Evolutionary conservation across 2,888 invertebrate species (phyloP), one percentile per base, ranked within the genome.

Genomic region (Clusia tigrina): DNA sequence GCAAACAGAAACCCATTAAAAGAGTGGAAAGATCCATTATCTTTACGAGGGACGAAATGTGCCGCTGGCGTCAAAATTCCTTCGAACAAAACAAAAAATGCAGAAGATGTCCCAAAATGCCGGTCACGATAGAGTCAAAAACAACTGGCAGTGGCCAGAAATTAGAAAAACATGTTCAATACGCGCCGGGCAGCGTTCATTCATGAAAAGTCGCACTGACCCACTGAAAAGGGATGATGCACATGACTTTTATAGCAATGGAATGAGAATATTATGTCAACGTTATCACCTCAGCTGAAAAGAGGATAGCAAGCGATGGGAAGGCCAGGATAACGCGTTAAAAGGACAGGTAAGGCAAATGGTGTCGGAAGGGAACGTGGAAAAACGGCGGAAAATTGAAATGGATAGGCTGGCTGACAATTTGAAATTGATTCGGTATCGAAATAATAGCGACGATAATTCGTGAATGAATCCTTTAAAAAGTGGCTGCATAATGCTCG

Each of bases 21-120:
- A 64, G 63, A 69, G 77, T 78, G 79, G 76, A 79, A 79, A 80
- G 79, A 81, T 81, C 67, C 72, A 73, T 77, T 77, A 80, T 80
- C 81, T 81, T 78, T 78, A 74, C 69, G 74, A 70, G 70, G 67
- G 74, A 73, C 70, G 74, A 75, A 77, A 70, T 69, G 72, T 69
- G 71, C 69, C 66, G 69, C 67, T 80, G 80, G 79, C 81, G 81
- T 79, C 73, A 80, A 79, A 81, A 76, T 80, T 72, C 76, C 75
- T 75, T 53, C 61, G 58, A 52, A 5, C 18, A 57, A 66, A 69
- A 66, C 38, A 32, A 60, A 18, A 58, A 66, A 62, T 60, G 54
- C 46, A 58, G 53, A 54, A 64, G 22, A 67, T 48, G 48, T 48
- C 48, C 22, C 48, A 48, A 48, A 22, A 48, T 20, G 20, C 48